Conservation (phyloP, 2,113 vertebrate species). For the Australoheros scitulus region DNA sequence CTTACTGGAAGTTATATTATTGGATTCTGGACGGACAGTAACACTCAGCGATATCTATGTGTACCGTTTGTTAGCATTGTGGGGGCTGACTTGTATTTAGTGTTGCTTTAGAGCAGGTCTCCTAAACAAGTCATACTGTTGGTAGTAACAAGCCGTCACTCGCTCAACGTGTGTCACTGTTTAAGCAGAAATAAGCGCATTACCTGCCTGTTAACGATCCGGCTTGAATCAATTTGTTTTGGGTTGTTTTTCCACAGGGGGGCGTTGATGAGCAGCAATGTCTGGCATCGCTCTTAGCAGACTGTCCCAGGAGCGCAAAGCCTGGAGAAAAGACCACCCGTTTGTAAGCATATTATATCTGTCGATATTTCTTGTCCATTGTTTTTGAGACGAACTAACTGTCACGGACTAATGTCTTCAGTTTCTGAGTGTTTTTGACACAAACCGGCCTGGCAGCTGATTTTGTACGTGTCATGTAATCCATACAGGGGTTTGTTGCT, state of each 20-base stretch:
- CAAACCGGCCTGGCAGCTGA: not conserved
- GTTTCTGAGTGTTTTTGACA: not conserved
- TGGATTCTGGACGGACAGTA: not conserved
- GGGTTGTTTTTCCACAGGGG: constrained; percentile 65
- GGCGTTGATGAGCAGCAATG: constrained; percentile 84
- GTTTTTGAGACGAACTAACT: not conserved
- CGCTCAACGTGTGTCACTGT: not conserved
- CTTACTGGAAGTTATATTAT: not conserved
- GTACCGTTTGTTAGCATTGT: not conserved
- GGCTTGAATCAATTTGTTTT: constrained; percentile 10
- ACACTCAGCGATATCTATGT: not conserved
- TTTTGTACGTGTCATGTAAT: not conserved
- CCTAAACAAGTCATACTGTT: not conserved
- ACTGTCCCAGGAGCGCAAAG: constrained; percentile 98
- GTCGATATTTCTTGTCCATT: too few relatives aligned
- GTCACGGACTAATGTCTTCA: not conserved
- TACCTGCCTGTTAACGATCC: not conserved
- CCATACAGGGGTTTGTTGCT: constrained; percentile 91
- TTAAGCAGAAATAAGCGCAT: not conserved
- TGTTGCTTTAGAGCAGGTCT: not conserved
- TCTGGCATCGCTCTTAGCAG: constrained; percentile 99
- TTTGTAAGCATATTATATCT: constrained; percentile 86
- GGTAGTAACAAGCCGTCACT: not conserved
- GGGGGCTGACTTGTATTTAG: not conserved
- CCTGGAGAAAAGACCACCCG: constrained; percentile 98